Base-by-base conservation (phyloP, 2,113 vertebrate species). In the Lamprotornis superbus region DNA sequence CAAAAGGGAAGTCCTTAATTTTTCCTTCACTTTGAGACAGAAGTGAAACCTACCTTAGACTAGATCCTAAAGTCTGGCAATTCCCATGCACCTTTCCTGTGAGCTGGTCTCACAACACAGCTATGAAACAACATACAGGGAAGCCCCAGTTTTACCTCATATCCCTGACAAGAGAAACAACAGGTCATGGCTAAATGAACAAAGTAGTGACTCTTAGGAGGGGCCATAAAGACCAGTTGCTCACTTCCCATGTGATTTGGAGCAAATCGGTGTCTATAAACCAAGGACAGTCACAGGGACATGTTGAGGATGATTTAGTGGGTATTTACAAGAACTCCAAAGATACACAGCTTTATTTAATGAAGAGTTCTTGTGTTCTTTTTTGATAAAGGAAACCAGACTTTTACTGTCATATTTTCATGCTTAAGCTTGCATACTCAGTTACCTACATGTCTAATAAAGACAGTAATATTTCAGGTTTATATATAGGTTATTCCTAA, bases 401-500 rank as follows among this genome's bases (percentile, higher is more conserved):
- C 30, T 46, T 94, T 61, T 70, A 44, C 77, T 83, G 44, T 78
- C 46, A 17, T 69, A 44, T 86, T 92, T 91, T 91, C 52, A 47
- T 83, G 67, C 76, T 73, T 79, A 87, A 89, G 47, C 49, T 89
- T 15, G 23, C 60, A 44, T 50, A 31, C 16, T 89, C 64, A 68
- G 61, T 78, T 92, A 82, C 59, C 30, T 89, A 42, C 37, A 61
- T 60, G 49, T 71, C 83, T 89, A 83, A 91, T 61, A 94, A 93
- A 71, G 76, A 56, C 40, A 23, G 56, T 35, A 87, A 87, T 81
- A 84, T 71, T 90, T 97, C 89, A 87, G n/a, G 79, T 78, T 88
- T 90, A 84, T 92, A 57, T 82, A 42, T 84, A 69, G 78, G 83
- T 21, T 76, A 69, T 88, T 91, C 69, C 78, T 89, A 83, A 87